phyloP scores from a whole-genome alignment of 2,888 invertebrate genomes.

The Phalera bucephala region DNA sequence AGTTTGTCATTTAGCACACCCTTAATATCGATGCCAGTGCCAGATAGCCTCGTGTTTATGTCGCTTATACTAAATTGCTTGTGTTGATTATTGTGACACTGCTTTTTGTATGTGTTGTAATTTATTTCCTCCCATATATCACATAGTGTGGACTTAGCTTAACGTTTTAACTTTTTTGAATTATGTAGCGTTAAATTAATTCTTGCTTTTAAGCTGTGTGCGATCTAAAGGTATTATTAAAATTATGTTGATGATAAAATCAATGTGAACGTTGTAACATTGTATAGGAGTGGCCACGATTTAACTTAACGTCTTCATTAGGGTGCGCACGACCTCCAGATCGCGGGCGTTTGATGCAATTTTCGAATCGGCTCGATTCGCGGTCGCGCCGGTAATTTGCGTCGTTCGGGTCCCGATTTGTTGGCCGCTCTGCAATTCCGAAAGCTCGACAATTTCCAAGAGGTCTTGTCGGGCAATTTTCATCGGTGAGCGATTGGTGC shows the following conservation, averaged over 20 bases:
- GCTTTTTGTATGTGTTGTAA: conserved; percentile 65
- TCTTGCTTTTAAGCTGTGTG: not conserved
- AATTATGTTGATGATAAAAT: conserved; percentile 74
- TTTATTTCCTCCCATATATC: conserved; percentile 57
- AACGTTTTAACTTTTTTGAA: conserved; percentile 14
- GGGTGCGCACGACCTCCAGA: conserved; percentile 67
- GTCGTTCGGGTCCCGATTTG: conserved; percentile 65
- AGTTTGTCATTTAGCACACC: conserved; percentile 79
- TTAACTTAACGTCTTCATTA: conserved; percentile 79
- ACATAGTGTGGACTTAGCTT: conserved; percentile 30
- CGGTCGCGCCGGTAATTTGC: conserved; percentile 68
- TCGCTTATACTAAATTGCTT: conserved; percentile 77
- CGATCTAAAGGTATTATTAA: conserved; percentile 26
- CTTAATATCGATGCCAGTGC: conserved; percentile 76
- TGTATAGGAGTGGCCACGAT: conserved; percentile 62
- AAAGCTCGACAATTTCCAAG: conserved; percentile 67
- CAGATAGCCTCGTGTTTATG: conserved; percentile 76
- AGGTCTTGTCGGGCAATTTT: conserved; percentile 69
- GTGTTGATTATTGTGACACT: conserved; percentile 74
- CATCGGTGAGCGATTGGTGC: conserved; percentile 58
- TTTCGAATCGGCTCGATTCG: conserved; percentile 59
- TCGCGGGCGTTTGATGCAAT: conserved; percentile 64
- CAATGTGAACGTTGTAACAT: conserved; percentile 69
- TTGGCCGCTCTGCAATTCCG: conserved; percentile 63
- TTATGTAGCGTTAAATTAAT: conserved; percentile 12